Percentiles rank a stretch among this genome's conserved stretches.
phyloP scores from a whole-genome alignment of 2,888 invertebrate species.

The Drosophila tanythrix region DNA sequence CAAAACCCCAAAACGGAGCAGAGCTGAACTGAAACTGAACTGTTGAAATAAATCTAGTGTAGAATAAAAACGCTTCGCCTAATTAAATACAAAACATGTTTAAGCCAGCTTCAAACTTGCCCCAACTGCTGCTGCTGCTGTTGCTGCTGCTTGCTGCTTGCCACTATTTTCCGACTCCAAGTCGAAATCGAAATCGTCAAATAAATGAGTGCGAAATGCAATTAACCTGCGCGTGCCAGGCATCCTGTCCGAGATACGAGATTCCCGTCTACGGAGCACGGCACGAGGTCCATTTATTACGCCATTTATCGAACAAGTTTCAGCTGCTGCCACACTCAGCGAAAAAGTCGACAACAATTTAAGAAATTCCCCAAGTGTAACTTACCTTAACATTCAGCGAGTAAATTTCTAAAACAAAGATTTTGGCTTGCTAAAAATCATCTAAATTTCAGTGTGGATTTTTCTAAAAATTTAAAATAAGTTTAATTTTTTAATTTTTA shows the following conservation, averaged over 20 bases:
- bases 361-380: neutral
- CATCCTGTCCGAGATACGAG: conserved; percentile 29
- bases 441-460: neutral
- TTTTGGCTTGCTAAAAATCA: neutral
- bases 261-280: conserved; percentile 16
- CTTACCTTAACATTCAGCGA: neutral
- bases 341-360: neutral
- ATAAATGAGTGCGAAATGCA: conserved; percentile 73
- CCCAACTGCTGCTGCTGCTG: neutral
- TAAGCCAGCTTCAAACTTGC: conserved; percentile 27
- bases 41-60: conserved; percentile 51
- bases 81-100: conserved; percentile 63
- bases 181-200: conserved; percentile 51
- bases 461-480: too few relatives aligned
- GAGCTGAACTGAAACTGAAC: neutral
- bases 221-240: conserved; percentile 76
- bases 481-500: too few relatives aligned
- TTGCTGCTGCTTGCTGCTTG: neutral
- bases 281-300: conserved; percentile 59
- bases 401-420: neutral
- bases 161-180: conserved; percentile 1
- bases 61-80: conserved; percentile 50
- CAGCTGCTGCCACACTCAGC: conserved; percentile 18
- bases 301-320: conserved; percentile 63
- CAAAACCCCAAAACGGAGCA: neutral